Conservation (phyloP, 2,113 vertebrate species). For the Gracilinanus agilis region DNA sequence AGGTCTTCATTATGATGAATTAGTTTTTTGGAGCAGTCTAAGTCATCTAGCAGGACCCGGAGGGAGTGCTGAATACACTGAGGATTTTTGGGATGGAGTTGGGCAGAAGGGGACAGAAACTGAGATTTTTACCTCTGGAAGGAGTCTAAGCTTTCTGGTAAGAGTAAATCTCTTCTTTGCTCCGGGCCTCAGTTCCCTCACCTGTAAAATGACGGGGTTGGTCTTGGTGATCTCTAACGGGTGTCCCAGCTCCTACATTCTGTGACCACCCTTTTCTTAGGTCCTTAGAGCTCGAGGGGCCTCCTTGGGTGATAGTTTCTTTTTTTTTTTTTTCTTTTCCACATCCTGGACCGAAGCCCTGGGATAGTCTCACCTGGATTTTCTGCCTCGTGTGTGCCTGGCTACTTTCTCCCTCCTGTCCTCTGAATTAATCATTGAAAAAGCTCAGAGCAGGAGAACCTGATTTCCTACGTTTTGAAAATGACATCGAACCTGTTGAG, state of each 20-base stretch:
- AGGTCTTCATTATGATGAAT: too few species aligned
- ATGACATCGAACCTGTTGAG: conserved; percentile 43
- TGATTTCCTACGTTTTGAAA: conserved; percentile 73
- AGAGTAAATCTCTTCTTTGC: background rate
- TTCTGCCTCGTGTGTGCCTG: background rate
- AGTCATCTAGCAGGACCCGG: background rate
- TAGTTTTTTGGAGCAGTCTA: background rate
- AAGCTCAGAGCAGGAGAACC: conserved; percentile 67
- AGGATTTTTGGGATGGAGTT: background rate
- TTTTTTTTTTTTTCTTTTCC: background rate
- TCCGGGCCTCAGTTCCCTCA: background rate
- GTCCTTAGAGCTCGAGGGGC: background rate
- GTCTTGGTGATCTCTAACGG: background rate
- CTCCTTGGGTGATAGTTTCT: background rate
- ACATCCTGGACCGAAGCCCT: background rate
- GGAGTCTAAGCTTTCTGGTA: background rate
- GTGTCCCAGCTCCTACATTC: background rate
- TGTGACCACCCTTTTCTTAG: background rate
- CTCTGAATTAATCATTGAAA: conserved; percentile 75
- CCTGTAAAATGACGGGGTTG: background rate
- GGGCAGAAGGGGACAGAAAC: background rate
- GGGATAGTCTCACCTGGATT: background rate
- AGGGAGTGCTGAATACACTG: background rate
- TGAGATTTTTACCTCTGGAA: background rate
- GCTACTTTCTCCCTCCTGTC: background rate